Base-by-base conservation (phyloP, 1,140 invertebrate species). In the Sycophila sp. region DNA sequence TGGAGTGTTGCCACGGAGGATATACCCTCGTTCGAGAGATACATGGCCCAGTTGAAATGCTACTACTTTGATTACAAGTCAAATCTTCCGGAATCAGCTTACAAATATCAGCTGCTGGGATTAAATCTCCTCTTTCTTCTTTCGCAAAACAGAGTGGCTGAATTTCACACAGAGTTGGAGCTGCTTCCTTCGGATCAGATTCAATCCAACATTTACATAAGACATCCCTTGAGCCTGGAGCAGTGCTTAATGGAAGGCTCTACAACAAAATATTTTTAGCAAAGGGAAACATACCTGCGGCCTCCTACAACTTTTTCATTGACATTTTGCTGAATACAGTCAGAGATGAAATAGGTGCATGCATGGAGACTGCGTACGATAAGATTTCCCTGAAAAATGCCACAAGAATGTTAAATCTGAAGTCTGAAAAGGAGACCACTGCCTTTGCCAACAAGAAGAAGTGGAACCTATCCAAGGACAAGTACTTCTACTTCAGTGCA, bases 201-300 rank as follows among this genome's bases (percentile, higher is more conserved):
- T 76, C 93, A 98, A 81, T 92, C 91, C 32, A 98, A 99, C 82
- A 91, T 96, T 56, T 99, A 98, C 83, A 97, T 99, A 34, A 91
- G 92, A 72, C 96, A 98, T 83, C 96, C 98, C 0, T 88, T 99
- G 1, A 96, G 94, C 30, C 88, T 99, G 73, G 98, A 99, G 79
- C 98, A 99, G 81, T 98, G 97, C 86, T 89, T 99, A 38, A 99
- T 99, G 97, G 98, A 99, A 86, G 98, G 98, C 34, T 96, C 70
- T 99, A 99, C 80, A 99, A 99, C 83, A 99, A 99, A 89, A 94
- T 96, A 58, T 95, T 95, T 80, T 83, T 95, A 45, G 93, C 93
- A 3, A 92, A 97, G 87, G 94, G 92, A 42, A 97, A 97, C 86
- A 96, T 99, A 11, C 98, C 98, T 55, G 94, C 96, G 10, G 93